Percentiles rank a stretch among this genome's conserved stretches.
Conservation (phyloP, 2,797 vertebrate species). For the Coranthus polyacanthus region DNA sequence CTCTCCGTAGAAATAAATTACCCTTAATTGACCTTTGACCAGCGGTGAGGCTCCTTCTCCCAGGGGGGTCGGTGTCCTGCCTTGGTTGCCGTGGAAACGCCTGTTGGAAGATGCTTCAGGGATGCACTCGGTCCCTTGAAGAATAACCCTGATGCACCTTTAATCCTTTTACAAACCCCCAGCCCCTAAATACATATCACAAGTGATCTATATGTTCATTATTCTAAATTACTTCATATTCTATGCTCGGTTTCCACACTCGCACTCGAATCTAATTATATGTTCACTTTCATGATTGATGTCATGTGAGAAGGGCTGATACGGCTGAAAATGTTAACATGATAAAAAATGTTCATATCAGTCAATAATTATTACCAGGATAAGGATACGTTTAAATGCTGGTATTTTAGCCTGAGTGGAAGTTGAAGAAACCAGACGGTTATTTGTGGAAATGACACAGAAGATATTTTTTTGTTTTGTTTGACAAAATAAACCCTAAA, state of each 20-base stretch:
- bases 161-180: background rate
- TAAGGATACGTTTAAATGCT: too few species aligned
- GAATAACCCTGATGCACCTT: background rate
- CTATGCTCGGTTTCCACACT: background rate
- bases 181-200: background rate
- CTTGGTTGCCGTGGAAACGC: conserved; percentile 78
- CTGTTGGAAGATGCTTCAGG: conserved; percentile 36
- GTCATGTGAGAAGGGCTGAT: background rate
- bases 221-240: conserved; percentile 3
- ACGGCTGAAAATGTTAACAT: conserved; percentile 17
- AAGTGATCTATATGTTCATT: background rate
- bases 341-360: too few species aligned
- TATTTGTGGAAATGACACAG: too few species aligned
- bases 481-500: too few species aligned
- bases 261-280: conserved; percentile 26
- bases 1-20: conserved; percentile 73
- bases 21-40: conserved; percentile 80
- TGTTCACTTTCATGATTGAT: conserved; percentile 13
- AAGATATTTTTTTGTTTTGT: too few species aligned
- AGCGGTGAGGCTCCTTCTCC: conserved; percentile 30
- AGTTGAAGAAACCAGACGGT: too few species aligned
- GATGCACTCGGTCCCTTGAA: conserved; percentile 12
- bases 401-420: too few species aligned
- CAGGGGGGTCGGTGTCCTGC: conserved; percentile 60
- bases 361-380: too few species aligned